Evolutionary conservation across 1,140 invertebrate species (phyloP).

Genomic region (Drosophila melanogaster): DNA sequence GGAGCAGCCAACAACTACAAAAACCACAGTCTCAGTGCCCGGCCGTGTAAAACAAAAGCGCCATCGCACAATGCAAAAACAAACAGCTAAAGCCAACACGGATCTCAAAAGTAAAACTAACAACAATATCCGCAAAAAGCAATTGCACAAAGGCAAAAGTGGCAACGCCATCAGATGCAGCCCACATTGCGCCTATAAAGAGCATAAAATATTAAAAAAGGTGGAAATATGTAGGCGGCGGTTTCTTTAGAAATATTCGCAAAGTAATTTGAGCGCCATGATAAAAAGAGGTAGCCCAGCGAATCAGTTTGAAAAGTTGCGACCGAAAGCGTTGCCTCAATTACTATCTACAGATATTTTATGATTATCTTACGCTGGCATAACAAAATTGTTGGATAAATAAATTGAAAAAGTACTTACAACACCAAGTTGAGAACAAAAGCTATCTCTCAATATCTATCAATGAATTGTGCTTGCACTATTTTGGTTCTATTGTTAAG

Average conservation of each 20-base stretch:
- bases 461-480: too few relatives aligned
- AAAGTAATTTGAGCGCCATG: background rate
- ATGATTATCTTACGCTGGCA: background rate
- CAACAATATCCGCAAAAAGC: slow-evolving; percentile 82
- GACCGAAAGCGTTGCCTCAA: background rate
- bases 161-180: slow-evolving; percentile 46
- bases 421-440: background rate
- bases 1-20: slow-evolving; percentile 29
- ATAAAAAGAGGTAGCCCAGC: background rate
- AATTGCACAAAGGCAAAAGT: slow-evolving; percentile 74
- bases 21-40: slow-evolving; percentile 64
- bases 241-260: slow-evolving; percentile 32
- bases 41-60: slow-evolving; percentile 73
- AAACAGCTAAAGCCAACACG: slow-evolving; percentile 42
- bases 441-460: too few relatives aligned
- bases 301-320: slow-evolving; percentile 23
- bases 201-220: slow-evolving; percentile 56
- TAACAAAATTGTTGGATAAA: background rate
- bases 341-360: background rate
- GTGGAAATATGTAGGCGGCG: slow-evolving; percentile 16
- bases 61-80: slow-evolving; percentile 66
- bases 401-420: too few relatives aligned
- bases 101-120: slow-evolving; percentile 77
- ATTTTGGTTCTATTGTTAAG: too few relatives aligned
- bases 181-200: slow-evolving; percentile 22